A percentile compares a stretch with the other conserved stretches of the same genome.
Conservation (phyloP, 1,140 invertebrate genomes). For the Belonocnema kinseyi region DNA sequence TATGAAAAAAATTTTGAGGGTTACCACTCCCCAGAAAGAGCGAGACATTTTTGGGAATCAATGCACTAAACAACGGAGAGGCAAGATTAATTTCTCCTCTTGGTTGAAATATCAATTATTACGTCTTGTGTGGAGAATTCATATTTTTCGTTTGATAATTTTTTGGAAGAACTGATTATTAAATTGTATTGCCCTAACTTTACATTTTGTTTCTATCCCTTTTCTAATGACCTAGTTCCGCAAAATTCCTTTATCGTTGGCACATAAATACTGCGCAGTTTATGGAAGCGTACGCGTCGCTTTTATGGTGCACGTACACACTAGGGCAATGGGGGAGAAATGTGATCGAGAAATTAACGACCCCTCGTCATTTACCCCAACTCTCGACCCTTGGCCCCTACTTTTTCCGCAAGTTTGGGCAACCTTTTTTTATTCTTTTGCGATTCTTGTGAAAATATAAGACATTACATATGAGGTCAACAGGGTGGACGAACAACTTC, state of each 20-base stretch:
- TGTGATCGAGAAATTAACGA: slow-evolving; percentile 64
- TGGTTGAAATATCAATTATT: too few species aligned
- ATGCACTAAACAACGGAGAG: too few species aligned
- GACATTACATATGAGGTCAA: too few species aligned
- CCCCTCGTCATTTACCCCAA: slow-evolving; percentile 43
- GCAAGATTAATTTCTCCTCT: too few species aligned
- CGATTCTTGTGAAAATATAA: not conserved
- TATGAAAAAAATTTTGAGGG: too few species aligned
- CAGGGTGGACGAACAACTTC: too few species aligned
- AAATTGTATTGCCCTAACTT: not conserved
- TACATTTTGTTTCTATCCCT: too few species aligned
- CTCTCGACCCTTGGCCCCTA: slow-evolving; percentile 53
- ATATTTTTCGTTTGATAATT: too few species aligned
- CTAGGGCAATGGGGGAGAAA: slow-evolving; percentile 35
- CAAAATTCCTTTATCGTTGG: slow-evolving; percentile 2
- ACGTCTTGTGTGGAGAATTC: too few species aligned
- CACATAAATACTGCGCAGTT: slow-evolving; percentile 21
- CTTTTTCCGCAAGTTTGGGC: slow-evolving; percentile 34
- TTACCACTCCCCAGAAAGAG: too few species aligned
- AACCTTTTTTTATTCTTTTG: not conserved
- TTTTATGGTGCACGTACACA: slow-evolving; percentile 34
- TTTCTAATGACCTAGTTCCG: slow-evolving; percentile 19
- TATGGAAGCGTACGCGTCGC: slow-evolving; percentile 36
- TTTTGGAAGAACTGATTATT: not conserved
- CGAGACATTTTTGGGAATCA: too few species aligned